Evolutionary conservation across 2,888 invertebrate species (phyloP).

Genomic region (Sesia bembeciformis): DNA sequence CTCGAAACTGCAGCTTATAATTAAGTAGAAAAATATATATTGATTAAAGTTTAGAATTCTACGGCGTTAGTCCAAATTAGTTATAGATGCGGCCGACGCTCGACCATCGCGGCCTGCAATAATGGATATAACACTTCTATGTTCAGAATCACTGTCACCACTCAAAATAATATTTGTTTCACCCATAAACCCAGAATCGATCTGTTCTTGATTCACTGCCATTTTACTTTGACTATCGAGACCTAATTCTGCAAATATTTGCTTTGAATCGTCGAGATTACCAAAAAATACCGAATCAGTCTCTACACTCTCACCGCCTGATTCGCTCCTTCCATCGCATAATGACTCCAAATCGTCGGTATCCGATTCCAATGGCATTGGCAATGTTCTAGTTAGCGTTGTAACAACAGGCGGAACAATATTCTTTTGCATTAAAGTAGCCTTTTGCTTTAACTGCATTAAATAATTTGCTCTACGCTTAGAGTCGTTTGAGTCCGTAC

Average conservation of each 20-base stretch:
- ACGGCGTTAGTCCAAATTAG: conserved; percentile 28
- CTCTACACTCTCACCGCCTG: conserved; percentile 89
- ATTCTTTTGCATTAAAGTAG: conserved; percentile 26
- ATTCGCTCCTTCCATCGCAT: conserved; percentile 87
- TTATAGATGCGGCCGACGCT: conserved; percentile 42
- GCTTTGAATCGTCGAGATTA: conserved; percentile 73
- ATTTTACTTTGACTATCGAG: conserved; percentile 36
- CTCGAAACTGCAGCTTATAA: too few species aligned
- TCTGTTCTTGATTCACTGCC: conserved; percentile 42
- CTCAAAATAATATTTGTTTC: conserved; percentile 65
- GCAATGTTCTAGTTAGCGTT: conserved; percentile 30
- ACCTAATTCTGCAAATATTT: conserved; percentile 52
- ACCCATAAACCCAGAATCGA: conserved; percentile 62
- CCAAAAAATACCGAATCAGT: conserved; percentile 91
- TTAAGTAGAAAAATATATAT: too few species aligned
- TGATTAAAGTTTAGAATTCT: too few species aligned
- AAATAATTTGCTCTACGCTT: conserved; percentile 62
- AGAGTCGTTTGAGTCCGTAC: conserved; percentile 84
- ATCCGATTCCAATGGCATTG: conserved; percentile 66
- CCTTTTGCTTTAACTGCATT: conserved; percentile 55
- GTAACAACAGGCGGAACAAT: conserved; percentile 20
- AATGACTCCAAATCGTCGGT: conserved; percentile 85
- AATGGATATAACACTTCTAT: conserved; percentile 65
- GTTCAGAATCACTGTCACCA: conserved; percentile 66
- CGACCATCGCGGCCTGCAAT: conserved; percentile 52